Percentiles rank a stretch among this genome's conserved stretches.
Evolutionary conservation across 2,888 invertebrate species (phyloP).

Genomic region (Eupeodes luniger): DNA sequence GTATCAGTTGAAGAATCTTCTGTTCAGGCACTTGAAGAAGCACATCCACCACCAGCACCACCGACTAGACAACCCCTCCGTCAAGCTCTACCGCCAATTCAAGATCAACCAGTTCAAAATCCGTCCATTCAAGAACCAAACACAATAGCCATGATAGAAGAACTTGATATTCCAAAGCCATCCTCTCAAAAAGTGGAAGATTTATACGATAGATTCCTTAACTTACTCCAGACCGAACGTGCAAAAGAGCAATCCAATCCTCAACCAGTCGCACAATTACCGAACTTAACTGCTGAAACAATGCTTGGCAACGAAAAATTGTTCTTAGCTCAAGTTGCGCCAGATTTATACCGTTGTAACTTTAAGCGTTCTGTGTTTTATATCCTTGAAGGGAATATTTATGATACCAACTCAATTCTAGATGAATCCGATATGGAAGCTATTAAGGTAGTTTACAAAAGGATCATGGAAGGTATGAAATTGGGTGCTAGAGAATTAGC

Average conservation of each 20-base stretch:
- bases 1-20: constrained; percentile 25
- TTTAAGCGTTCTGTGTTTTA: constrained; percentile 26
- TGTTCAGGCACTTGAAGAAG: background rate
- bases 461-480: constrained; percentile 4
- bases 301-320: background rate
- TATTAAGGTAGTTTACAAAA: background rate
- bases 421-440: background rate
- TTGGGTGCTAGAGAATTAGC: background rate
- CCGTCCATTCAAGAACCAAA: background rate
- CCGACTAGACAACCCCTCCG: too few species aligned
- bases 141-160: background rate
- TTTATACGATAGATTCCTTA: background rate
- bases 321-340: background rate
- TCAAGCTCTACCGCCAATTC: background rate
- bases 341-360: background rate
- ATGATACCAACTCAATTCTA: background rate
- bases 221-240: background rate
- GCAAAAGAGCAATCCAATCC: background rate
- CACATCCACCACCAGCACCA: background rate
- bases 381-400: background rate
- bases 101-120: background rate
- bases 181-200: background rate
- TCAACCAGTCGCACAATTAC: background rate
- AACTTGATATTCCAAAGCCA: background rate
- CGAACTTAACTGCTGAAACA: background rate